Percentiles rank a stretch among this genome's conserved stretches.
Conservation (phyloP, 2,888 invertebrate genomes). For the Meganola albula region DNA sequence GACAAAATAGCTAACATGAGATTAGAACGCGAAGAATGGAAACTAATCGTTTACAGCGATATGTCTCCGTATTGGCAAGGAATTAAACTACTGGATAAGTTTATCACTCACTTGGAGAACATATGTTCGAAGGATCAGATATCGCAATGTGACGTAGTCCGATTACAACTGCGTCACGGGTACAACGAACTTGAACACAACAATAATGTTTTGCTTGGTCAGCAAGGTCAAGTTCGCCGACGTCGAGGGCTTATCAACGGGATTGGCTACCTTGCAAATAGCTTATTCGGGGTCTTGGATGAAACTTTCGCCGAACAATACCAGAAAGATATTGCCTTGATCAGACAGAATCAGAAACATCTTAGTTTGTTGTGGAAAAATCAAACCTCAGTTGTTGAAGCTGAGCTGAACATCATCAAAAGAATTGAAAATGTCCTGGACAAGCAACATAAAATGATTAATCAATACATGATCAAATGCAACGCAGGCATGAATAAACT, state of each 20-base stretch:
- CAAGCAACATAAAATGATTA: conserved; percentile 15
- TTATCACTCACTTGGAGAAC: background rate
- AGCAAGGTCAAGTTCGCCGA: conserved; percentile 4
- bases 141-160: background rate
- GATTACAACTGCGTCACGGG: conserved; percentile 1
- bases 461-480: conserved; percentile 3
- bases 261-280: conserved; percentile 13
- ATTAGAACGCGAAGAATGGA: background rate
- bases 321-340: background rate
- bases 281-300: conserved; percentile 4
- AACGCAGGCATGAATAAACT: background rate
- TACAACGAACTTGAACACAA: conserved; percentile 14
- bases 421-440: conserved; percentile 9
- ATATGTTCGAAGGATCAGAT: background rate
- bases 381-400: conserved; percentile 21
- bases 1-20: background rate
- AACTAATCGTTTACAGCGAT: background rate
- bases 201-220: conserved; percentile 12
- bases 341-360: background rate
- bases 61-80: background rate
- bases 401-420: conserved; percentile 19
- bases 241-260: conserved; percentile 6
- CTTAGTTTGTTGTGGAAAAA: background rate
- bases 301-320: background rate
- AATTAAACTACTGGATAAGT: background rate